Evolutionary conservation across 2,888 invertebrate species (phyloP).

Genomic region (Drosophila ezoana): DNA sequence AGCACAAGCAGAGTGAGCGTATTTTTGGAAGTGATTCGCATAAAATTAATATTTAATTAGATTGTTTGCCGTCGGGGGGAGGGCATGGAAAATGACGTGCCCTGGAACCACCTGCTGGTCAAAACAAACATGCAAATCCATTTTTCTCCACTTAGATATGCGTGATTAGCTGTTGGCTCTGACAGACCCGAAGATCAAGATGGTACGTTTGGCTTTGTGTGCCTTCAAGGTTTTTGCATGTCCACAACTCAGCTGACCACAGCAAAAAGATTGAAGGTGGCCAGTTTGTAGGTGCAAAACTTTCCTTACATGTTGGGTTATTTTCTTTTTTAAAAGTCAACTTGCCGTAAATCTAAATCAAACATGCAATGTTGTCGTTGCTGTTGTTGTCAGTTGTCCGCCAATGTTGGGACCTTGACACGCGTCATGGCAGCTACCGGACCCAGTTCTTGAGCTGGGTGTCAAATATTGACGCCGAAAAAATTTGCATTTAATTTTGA

Average conservation of each 20-base stretch:
- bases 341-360: constrained; percentile 39
- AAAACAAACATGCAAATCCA: constrained; percentile 25
- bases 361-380: constrained; percentile 45
- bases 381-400: neutral
- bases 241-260: constrained; percentile 7
- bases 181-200: constrained; percentile 48
- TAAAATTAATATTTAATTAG: constrained; percentile 42
- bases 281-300: neutral
- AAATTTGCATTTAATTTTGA: constrained; percentile 60
- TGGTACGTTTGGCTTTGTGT: constrained; percentile 7
- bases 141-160: constrained; percentile 30
- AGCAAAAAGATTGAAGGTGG: neutral
- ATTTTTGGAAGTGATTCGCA: constrained; percentile 42
- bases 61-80: neutral
- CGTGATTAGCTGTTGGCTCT: constrained; percentile 53
- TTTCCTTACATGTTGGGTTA: constrained; percentile 9
- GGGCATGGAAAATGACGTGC: constrained; percentile 16
- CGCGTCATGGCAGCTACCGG: constrained; percentile 14
- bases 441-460: constrained; percentile 13
- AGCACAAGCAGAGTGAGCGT: constrained; percentile 6
- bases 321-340: constrained; percentile 16
- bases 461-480: constrained; percentile 67
- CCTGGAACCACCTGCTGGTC: constrained; percentile 35
- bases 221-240: constrained; percentile 54
- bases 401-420: constrained; percentile 37